Evolutionary conservation across 1,140 invertebrate species (phyloP).

Genomic region (Matsumurasca onukii): DNA sequence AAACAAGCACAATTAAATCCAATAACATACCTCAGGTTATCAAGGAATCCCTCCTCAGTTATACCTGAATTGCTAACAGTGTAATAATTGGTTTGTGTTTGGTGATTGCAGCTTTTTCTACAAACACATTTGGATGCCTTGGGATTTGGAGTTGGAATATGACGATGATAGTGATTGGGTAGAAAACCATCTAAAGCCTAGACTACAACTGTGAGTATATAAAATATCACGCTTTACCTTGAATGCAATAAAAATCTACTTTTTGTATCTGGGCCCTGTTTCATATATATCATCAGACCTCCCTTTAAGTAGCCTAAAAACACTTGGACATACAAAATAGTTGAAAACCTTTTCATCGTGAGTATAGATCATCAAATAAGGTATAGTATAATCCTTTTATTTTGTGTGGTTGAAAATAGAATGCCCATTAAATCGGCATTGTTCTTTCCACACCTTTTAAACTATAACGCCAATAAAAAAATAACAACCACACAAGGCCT

Average conservation of each 20-base stretch:
- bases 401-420: not conserved
- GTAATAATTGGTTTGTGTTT: too few species aligned
- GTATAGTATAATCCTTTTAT: not conserved
- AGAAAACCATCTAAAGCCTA: not conserved
- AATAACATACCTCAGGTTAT: too few species aligned
- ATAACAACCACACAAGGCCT: too few species aligned
- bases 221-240: not conserved
- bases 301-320: not conserved
- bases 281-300: not conserved
- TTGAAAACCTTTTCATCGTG: not conserved
- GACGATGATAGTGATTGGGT: not conserved
- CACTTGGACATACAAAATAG: not conserved
- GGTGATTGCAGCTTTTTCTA: conserved; percentile 22
- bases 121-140: conserved; percentile 12
- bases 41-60: too few species aligned
- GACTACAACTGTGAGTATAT: not conserved
- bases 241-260: not conserved
- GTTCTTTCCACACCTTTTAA: too few species aligned
- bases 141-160: conserved; percentile 11
- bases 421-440: too few species aligned
- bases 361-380: not conserved
- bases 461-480: too few species aligned
- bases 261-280: not conserved
- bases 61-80: too few species aligned
- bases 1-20: too few species aligned